Conservation (phyloP, 1,140 invertebrate genomes). For the Leptonema lineaticorne region DNA sequence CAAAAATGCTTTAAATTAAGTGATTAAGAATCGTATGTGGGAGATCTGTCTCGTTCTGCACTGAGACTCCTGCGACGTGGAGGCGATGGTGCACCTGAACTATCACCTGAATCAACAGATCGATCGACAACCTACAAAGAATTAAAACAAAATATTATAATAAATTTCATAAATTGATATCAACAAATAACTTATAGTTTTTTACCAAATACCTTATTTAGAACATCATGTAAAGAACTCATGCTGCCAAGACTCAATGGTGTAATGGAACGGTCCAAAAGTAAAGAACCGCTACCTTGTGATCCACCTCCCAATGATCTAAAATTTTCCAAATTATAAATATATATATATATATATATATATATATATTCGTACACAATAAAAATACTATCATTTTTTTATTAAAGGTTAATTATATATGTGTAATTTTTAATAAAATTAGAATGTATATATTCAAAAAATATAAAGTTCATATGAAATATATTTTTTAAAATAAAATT, state of each 20-base stretch:
- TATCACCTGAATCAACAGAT: conserved; percentile 38
- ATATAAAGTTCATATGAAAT: too few relatives aligned
- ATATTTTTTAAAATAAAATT: too few relatives aligned
- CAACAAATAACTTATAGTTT: not conserved
- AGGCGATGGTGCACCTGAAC: conserved; percentile 36
- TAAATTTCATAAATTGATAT: too few relatives aligned
- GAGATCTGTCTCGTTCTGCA: conserved; percentile 35
- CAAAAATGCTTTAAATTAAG: too few relatives aligned
- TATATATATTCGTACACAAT: too few relatives aligned
- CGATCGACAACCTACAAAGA: conserved; percentile 39
- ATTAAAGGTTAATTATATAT: too few relatives aligned
- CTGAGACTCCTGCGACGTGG: conserved; percentile 36
- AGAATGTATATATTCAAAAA: not conserved
- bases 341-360: too few relatives aligned
- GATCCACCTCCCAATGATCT: conserved; percentile 54
- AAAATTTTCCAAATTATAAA: too few relatives aligned
- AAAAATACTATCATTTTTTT: too few relatives aligned
- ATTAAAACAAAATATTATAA: not conserved
- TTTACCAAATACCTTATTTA: conserved; percentile 47
- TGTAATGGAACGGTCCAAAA: conserved; percentile 62
- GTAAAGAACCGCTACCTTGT: conserved; percentile 51
- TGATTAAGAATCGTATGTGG: conserved; percentile 37
- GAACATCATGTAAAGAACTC: conserved; percentile 72
- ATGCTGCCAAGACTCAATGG: conserved; percentile 71
- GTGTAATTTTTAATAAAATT: not conserved